Base-by-base conservation (phyloP, 2,113 vertebrate genomes). In the Tragelaphus scriptus region DNA sequence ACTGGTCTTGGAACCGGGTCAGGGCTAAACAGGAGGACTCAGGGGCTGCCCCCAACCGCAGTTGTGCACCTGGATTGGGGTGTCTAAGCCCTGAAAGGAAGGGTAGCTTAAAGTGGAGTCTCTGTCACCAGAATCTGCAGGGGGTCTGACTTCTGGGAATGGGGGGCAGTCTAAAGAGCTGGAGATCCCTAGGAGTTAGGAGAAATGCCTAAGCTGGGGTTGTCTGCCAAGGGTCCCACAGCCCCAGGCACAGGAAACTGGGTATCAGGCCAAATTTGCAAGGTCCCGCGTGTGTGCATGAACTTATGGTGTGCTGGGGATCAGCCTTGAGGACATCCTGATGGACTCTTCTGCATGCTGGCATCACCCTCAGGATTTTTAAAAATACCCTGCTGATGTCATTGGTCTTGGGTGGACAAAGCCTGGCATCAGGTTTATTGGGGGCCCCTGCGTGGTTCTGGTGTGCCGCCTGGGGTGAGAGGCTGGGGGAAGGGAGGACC, bases 271-370 rank as follows among this genome's bases (percentile, higher is more conserved):
- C 75, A 40, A 9, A 91, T 11, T 26, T 55, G 23, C 47, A n/a
- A 5, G 28, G 65, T 49, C 79, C 19, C 5, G 8, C 0, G 0
- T 6, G 2, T 23, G 21, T 23, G 79, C 12, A 16, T 5, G 30
- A 71, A 5, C 17, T 15, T 2, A 10, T 0, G 3, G 14, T 44
- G 40, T 32, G 0, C 56, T 44, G 1, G 0, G 12, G 23, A 44
- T 49, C 8, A 25, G 30, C 36, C 59, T 65, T 49, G 21, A 7
- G 10, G 1, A 3, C 77, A 44, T 44, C 26, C 32, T 5, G 32
- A 11, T 0, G 28, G 56, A 40, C 11, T 53, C 79, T 17, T 16
- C 61, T 10, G 8, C 44, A 40, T 9, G 0, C 0, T 21, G 44
- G 40, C 71, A 0, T 7, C 15, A 16, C 28, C 21, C 26, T 17